Evolutionary conservation across 2,888 invertebrate genomes (phyloP), one percentile per base, ranked within the genome.

Genomic region (Sesia bembeciformis): DNA sequence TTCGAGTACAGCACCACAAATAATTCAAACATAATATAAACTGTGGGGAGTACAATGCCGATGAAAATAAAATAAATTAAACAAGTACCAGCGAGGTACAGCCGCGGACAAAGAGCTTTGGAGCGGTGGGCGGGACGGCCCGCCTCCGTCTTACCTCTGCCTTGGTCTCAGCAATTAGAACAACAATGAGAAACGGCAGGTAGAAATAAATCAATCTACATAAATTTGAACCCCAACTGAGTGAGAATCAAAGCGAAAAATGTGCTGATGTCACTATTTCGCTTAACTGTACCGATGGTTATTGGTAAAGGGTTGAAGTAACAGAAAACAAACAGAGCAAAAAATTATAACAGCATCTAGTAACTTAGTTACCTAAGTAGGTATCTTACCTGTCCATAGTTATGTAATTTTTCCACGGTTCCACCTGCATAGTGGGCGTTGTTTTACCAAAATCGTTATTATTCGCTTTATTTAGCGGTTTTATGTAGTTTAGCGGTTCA

Each of bases 11-110:
- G 78, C 77, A 75, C 75, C 66, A 78, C 71, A 86, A 84, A 86
- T 84, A 86, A 85, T 73, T 64, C 78, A 81, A 78, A 81, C 77
- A 81, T 72, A 68, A 75, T 76, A 76, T 77, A 84, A 84, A 82
- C 82, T 74, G 66, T 67, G 66, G 75, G 76, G 72, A 70, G 73
- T 76, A 70, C 71, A 71, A 63, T 70, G 65, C 66, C 65, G 62
- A 67, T 64, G 65, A 70, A 78, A 73, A 72, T 72, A 71, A 74
- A 79, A 74, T 70, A 75, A 69, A 70, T 72, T 64, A 66, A 63
- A 65, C 62, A 64, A 70, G 65, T 63, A 57, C 52, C 54, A 58
- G 56, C 50, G 55, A 57, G 64, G 77, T 78, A 83, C 79, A 71
- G 76, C 73, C 68, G 68, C 51, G 68, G 62, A 83, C 82, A 83